These are phyloP conservation scores for Ichneumoninae sp. DNA, from an alignment of 2,888 invertebrate species.

Conservation along the genomic window DNA sequence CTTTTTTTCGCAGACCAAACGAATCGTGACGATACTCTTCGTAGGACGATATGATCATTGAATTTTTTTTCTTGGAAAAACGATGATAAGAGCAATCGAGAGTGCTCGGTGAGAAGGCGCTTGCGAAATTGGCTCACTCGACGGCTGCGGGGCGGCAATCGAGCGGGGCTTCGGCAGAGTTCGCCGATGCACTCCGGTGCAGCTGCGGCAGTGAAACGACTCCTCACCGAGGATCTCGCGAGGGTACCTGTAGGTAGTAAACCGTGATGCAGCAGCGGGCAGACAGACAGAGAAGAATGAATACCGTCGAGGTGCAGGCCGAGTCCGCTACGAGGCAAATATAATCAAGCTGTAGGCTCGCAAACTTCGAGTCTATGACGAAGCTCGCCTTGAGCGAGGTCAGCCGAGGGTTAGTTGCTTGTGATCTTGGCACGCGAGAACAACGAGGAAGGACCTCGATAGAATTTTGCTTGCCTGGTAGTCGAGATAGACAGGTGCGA, in stretches of 20 bases:
- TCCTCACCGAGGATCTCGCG: conserved; percentile 13
- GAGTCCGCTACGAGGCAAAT: not conserved
- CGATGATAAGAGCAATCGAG: not conserved
- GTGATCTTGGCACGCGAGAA: conserved; percentile 21
- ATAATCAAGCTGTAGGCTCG: conserved; percentile 10
- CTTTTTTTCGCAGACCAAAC: not conserved
- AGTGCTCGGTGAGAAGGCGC: not conserved
- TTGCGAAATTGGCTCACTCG: not conserved
- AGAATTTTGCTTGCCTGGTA: not conserved
- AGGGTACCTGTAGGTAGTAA: not conserved
- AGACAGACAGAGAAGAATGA: conserved; percentile 24
- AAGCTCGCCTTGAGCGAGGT: conserved; percentile 47
- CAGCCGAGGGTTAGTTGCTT: conserved; percentile 40
- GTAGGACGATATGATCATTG: not conserved
- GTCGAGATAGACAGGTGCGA: conserved; percentile 11
- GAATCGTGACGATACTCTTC: not conserved
- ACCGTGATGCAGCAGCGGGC: conserved; percentile 13
- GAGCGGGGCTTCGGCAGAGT: conserved; percentile 2
- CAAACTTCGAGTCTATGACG: conserved; percentile 14
- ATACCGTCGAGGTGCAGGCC: conserved; percentile 3
- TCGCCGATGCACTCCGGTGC: conserved; percentile 16
- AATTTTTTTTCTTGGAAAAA: not conserved
- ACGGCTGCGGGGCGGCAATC: not conserved
- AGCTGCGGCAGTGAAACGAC: conserved; percentile 45
- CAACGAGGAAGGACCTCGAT: not conserved